phyloP scores from a whole-genome alignment of 2,113 vertebrate genomes.

The Alouatta palliata region DNA sequence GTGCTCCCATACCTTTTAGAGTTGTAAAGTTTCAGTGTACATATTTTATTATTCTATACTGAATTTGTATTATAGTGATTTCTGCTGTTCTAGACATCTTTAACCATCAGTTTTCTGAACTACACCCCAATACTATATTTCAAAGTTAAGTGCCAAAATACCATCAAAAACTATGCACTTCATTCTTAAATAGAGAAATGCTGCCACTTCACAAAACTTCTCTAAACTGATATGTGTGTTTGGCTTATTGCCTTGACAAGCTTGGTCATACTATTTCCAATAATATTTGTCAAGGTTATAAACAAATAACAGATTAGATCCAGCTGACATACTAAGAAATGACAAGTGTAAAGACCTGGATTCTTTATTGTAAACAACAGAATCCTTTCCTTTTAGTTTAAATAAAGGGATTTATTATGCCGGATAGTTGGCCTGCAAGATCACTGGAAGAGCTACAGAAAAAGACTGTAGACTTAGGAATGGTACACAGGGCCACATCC shows the following conservation, averaged over 20 bases:
- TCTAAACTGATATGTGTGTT: not conserved
- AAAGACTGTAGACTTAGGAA: not conserved
- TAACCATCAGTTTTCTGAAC: not conserved
- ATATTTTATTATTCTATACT: not conserved
- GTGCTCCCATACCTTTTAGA: not conserved
- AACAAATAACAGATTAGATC: not conserved
- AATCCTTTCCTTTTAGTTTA: not conserved
- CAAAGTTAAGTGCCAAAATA: conserved; percentile 32
- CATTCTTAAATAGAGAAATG: conserved; percentile 34
- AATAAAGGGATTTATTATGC: not conserved
- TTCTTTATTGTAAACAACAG: not conserved
- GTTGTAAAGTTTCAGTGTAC: not conserved
- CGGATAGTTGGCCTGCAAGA: not conserved
- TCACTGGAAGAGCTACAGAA: not conserved
- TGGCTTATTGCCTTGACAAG: not conserved
- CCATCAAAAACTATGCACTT: not conserved
- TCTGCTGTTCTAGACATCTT: not conserved
- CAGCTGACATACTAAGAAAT: not conserved
- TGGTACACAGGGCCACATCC: not conserved
- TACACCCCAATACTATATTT: not conserved
- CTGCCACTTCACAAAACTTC: not conserved
- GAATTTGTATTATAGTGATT: conserved; percentile 15
- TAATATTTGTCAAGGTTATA: not conserved
- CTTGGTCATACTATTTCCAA: not conserved
- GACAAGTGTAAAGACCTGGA: not conserved